Conservation (phyloP, 2,888 invertebrate genomes). For the Atrina japonica region DNA sequence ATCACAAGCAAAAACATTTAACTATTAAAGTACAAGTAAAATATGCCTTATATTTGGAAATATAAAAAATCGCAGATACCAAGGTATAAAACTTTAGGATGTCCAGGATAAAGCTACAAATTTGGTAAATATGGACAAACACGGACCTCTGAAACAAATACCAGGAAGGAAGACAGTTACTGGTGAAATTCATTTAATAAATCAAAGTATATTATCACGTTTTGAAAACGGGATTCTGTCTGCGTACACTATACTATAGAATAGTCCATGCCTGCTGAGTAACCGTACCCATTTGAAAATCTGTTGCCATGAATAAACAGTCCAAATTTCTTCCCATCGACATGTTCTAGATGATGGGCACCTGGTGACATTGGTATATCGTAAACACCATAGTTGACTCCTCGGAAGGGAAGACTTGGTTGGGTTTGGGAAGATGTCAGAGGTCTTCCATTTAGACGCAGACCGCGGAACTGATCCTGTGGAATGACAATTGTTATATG, state of each 20-base stretch:
- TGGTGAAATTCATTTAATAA: no score
- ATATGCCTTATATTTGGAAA: no score
- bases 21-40: no score
- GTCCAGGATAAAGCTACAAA: no score
- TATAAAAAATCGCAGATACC: no score
- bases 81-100: no score
- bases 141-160: no score
- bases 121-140: no score
- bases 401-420: not conserved
- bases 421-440: not conserved
- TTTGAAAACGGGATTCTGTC: no score
- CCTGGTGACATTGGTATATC: not conserved
- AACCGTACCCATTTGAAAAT: constrained; percentile 15
- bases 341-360: constrained; percentile 3
- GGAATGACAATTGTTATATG: constrained; percentile 7
- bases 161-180: no score
- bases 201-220: no score
- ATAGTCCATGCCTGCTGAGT: constrained; percentile 8
- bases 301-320: constrained; percentile 8
- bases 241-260: not conserved
- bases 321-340: not conserved
- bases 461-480: not conserved
- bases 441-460: not conserved
- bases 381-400: not conserved
- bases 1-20: no score